Evolutionary conservation across 2,888 invertebrate genomes (phyloP), one percentile per base, ranked within the genome.

Genomic region (Alcis repandata): DNA sequence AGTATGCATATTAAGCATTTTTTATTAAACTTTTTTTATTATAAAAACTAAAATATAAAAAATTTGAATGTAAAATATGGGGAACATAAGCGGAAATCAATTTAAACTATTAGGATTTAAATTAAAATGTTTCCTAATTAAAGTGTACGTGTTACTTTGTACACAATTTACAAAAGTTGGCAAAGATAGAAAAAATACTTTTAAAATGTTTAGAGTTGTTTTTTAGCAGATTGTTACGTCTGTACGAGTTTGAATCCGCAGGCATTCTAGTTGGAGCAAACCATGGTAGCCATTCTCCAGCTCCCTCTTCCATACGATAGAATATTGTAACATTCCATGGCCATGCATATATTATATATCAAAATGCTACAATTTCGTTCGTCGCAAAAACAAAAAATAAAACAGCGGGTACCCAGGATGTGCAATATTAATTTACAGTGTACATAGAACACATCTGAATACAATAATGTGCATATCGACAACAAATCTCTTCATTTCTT

Each of bases 361-460:
- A 82, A 86, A 84, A 79, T 79, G 82, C 87, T 88, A 90, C 86
- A 82, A 78, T 83, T 67, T 75, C 79, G 69, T 77, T 83, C 82
- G 84, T 86, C 86, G 86, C 87, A 76, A 86, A 87, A 86, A 77
- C 56, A 72, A 87, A 86, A 82, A 84, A 83, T 82, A 77, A 68
- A 79, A 84, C 80, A 87, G 88, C 89, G 79, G 84, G 79, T 83
- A 80, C 85, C 85, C 83, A 83, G 88, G 83, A 76, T 80, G 92
- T 92, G 92, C 91, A 88, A 76, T 79, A 79, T 83, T 80, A 86
- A 86, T 89, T 80, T 87, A 92, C 90, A 90, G 90, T 91, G 91
- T 83, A 83, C 79, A 83, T 73, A 71, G 75, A 78, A 79, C 77
- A 83, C 78, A 80, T 79, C 76, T 79, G 74, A 75, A 60, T 67